These are phyloP conservation scores for Eledone cirrhosa DNA, from an alignment of 2,888 invertebrate genomes.

Conservation along the genomic window DNA sequence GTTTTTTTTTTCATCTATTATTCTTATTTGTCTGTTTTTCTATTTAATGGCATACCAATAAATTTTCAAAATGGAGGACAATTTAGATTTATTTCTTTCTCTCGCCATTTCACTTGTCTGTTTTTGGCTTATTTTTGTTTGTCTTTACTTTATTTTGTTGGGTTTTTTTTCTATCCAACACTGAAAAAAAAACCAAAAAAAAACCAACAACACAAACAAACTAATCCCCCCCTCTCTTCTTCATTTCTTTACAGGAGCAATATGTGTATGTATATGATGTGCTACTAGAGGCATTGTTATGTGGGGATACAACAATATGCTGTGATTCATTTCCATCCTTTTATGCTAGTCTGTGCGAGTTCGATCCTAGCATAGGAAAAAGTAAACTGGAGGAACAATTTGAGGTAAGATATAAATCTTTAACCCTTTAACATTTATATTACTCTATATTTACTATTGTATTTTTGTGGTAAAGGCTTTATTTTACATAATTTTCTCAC, in stretches of 20 bases:
- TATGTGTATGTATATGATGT: slow-evolving; percentile 62
- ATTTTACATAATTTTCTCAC: too few species aligned
- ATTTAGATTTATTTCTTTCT: slow-evolving; percentile 7
- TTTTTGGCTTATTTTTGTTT: background rate
- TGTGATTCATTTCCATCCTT: slow-evolving; percentile 51
- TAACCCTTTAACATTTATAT: too few species aligned
- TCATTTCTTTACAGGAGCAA: slow-evolving; percentile 53
- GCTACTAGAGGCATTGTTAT: slow-evolving; percentile 56
- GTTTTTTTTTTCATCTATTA: too few species aligned
- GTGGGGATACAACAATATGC: slow-evolving; percentile 57
- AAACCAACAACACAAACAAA: too few species aligned
- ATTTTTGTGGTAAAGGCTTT: too few species aligned
- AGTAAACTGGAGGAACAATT: slow-evolving; percentile 58
- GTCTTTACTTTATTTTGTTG: background rate
- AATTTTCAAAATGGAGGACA: too few species aligned
- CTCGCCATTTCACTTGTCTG: background rate
- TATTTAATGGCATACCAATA: too few species aligned
- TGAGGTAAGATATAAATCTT: slow-evolving; percentile 43
- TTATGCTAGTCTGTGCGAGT: slow-evolving; percentile 52
- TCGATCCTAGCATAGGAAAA: slow-evolving; percentile 56
- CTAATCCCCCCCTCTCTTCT: background rate
- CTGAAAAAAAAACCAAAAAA: too few species aligned
- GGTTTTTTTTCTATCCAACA: background rate
- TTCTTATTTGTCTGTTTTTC: too few species aligned
- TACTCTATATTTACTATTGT: too few species aligned